Percentiles rank a stretch among this genome's conserved stretches.
Evolutionary conservation across 2,888 invertebrate genomes (phyloP).

Genomic region (Eilema griseolum): DNA sequence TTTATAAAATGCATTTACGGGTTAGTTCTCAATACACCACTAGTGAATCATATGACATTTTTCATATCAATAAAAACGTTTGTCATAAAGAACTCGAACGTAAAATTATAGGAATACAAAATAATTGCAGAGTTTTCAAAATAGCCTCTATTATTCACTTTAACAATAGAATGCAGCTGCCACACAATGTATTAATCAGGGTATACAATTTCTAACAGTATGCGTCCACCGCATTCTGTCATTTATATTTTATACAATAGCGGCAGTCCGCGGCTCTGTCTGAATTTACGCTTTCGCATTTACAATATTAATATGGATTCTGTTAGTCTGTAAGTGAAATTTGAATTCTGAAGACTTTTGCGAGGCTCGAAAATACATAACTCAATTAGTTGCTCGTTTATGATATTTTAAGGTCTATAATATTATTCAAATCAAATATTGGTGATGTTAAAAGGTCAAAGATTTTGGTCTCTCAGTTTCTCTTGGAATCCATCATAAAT

Average conservation of each 20-base stretch:
- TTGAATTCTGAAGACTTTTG: too few relatives aligned
- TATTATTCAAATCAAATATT: too few relatives aligned
- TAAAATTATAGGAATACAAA: background rate
- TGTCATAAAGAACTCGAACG: background rate
- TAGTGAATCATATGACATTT: background rate
- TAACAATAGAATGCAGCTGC: slow-evolving; percentile 17
- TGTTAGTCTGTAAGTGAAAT: too few relatives aligned
- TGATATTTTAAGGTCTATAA: too few relatives aligned
- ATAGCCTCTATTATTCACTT: background rate
- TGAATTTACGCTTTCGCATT: background rate
- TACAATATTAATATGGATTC: too few relatives aligned
- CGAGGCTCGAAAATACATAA: too few relatives aligned
- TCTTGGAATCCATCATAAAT: too few relatives aligned
- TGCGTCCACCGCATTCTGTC: background rate
- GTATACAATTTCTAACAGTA: slow-evolving; percentile 11
- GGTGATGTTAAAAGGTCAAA: too few relatives aligned
- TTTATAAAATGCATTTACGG: background rate
- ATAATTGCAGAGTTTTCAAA: slow-evolving; percentile 4
- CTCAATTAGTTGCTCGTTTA: too few relatives aligned
- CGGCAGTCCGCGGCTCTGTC: too few relatives aligned
- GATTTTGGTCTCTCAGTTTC: too few relatives aligned
- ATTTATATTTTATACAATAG: background rate
- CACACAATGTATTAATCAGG: slow-evolving; percentile 11
- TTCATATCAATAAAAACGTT: background rate
- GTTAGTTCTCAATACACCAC: background rate